Conservation (phyloP, 2,113 vertebrate genomes). For the Aythya baeri region DNA sequence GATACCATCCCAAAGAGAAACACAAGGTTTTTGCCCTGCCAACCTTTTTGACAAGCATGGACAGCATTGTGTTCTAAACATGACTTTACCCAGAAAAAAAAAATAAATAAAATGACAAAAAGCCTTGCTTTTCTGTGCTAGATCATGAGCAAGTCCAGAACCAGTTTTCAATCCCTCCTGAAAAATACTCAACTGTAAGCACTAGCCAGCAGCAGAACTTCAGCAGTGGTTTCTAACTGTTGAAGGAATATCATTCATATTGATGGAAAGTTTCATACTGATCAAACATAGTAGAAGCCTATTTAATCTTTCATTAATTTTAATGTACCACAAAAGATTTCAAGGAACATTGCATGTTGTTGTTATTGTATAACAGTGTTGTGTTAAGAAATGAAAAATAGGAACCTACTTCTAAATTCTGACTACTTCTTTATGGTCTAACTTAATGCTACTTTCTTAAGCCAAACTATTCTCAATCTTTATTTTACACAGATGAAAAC, state of each 20-base stretch:
- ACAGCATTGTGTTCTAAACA: background rate
- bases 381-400: background rate
- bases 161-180: background rate
- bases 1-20: background rate
- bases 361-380: background rate
- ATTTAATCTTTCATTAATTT: slow-evolving; percentile 1
- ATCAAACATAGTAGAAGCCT: background rate
- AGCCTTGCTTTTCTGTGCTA: background rate
- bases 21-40: background rate
- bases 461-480: background rate
- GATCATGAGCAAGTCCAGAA: background rate
- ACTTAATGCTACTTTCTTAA: background rate
- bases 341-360: background rate
- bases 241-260: background rate
- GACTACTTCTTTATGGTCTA: background rate
- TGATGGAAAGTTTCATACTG: background rate
- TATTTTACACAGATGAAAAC: background rate
- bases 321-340: background rate
- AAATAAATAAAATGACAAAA: background rate
- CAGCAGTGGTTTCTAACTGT: background rate
- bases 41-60: accelerated
- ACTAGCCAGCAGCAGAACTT: background rate
- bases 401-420: background rate
- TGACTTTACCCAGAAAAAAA: background rate
- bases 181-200: background rate